Base-by-base conservation (phyloP, 2,797 vertebrate genomes). In the Enteromius fasciolatus region DNA sequence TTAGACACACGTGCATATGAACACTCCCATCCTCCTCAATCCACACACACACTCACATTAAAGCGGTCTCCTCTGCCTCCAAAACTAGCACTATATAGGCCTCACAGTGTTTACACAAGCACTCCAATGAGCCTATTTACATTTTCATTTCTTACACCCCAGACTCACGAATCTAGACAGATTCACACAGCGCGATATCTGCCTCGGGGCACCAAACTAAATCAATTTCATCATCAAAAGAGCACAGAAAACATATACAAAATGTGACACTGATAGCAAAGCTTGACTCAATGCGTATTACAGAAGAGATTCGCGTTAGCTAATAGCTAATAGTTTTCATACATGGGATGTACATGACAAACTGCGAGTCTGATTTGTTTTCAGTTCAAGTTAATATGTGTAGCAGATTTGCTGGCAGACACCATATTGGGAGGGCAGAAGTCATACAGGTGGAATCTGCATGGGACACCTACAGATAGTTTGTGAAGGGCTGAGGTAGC, bases 31-130 rank as follows among this genome's bases (percentile, higher is more conserved):
- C 12, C 7, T 14, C 9, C 28, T 54, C 15, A 57, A 72, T 23
- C 18, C 36, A 57, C 72, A 67, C 73, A 69, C 44, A 41, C 64
- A 23, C 54, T 25, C 57, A 59, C 15, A 50, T 18, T 44, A 41
- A 44, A 44, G 15, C 8, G 5, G 18, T 33, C 3, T 50, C 14
- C 8, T 41, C 28, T 61, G 61, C 50, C 25, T 36, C 25, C 25
- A 44, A 76, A 70, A 69, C 73, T 23, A 67, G n/a, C 1, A 0
- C 54, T 64, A 70, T 76, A 50, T 63, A 75, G 67, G 70, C 70
- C 77, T 84, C 17, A 1, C 11, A 48, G 18, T 74, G 76, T 84
- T 86, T 81, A 74, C 78, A 84, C 44, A 86, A 74, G 59, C 78
- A 78, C 67, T 69, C 76, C 20, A 41, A 78, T 76, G 64, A 72